These are phyloP conservation scores for Lindbergichthys nudifrons DNA, from an alignment of 2,797 vertebrate species.

Conservation along the genomic window DNA sequence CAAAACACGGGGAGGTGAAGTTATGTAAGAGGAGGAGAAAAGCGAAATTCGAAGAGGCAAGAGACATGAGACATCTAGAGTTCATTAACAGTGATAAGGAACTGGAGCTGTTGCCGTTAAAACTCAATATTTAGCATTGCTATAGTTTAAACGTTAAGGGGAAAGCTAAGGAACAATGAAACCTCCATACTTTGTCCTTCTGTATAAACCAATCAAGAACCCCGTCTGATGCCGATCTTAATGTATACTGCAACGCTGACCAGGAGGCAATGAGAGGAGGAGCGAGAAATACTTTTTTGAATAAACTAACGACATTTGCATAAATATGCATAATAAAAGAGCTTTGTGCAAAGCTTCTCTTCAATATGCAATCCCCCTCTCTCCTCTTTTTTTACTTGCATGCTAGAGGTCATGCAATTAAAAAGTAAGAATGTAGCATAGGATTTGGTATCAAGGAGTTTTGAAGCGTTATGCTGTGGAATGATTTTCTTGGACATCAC, in stretches of 20 bases:
- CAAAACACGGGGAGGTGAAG: conserved; percentile 25
- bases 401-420: conserved; percentile 78
- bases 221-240: conserved; percentile 32
- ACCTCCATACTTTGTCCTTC: conserved; percentile 19
- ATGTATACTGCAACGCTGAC: conserved; percentile 63
- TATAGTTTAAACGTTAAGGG: conserved; percentile 52
- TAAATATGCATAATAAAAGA: conserved; percentile 85
- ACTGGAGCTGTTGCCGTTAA: conserved; percentile 18
- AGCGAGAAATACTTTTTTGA: conserved; percentile 72
- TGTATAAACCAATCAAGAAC: conserved; percentile 33
- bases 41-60: conserved; percentile 41
- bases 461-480: conserved; percentile 48
- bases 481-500: conserved; percentile 51
- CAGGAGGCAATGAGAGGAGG: conserved; percentile 70
- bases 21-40: conserved; percentile 36
- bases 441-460: conserved; percentile 30
- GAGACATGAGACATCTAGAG: conserved; percentile 44
- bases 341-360: conserved; percentile 70
- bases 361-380: conserved; percentile 77
- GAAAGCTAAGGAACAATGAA: conserved; percentile 37
- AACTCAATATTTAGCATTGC: conserved; percentile 40
- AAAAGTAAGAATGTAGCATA: conserved; percentile 55
- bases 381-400: conserved; percentile 49
- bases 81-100: conserved; percentile 57
- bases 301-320: conserved; percentile 82